Conservation (phyloP, 2,797 vertebrate species). For the Poecilia wingei region DNA sequence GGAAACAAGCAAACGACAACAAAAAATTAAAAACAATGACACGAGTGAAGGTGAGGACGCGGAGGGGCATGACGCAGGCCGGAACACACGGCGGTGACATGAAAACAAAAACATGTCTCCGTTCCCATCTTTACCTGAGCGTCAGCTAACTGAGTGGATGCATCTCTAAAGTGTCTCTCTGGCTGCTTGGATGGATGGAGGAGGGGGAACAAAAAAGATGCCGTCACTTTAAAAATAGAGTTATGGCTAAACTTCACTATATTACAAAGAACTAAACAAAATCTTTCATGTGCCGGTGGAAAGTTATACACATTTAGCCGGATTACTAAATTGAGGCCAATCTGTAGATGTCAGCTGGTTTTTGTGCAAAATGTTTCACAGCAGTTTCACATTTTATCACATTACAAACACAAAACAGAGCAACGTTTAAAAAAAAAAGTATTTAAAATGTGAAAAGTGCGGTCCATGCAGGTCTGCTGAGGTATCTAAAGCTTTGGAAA, state of each 20-base stretch:
- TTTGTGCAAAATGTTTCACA: not conserved
- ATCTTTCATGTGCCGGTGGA: not conserved
- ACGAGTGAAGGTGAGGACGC: constrained; percentile 63
- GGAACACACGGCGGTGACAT: not conserved
- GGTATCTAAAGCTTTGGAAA: not conserved
- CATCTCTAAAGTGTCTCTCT: constrained; percentile 53
- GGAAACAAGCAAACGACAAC: not conserved
- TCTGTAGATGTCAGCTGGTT: not conserved
- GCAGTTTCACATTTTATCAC: not conserved
- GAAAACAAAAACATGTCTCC: not conserved
- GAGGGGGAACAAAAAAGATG: constrained; percentile 3
- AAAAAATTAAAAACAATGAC: constrained; percentile 43
- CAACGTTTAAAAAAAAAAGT: not conserved
- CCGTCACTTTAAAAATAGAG: not conserved
- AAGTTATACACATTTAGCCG: not conserved
- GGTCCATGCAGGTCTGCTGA: not conserved
- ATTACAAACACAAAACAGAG: not conserved
- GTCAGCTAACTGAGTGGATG: constrained; percentile 52
- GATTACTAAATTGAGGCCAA: not conserved
- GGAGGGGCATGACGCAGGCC: not conserved
- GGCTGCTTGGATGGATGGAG: constrained; percentile 31
- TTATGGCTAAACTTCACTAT: not conserved
- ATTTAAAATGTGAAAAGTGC: not conserved
- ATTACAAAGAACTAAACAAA: not conserved
- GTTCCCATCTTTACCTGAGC: constrained; percentile 59